Base-by-base conservation (phyloP, 1,140 invertebrate species). In the Hylyphantes graminicola region DNA sequence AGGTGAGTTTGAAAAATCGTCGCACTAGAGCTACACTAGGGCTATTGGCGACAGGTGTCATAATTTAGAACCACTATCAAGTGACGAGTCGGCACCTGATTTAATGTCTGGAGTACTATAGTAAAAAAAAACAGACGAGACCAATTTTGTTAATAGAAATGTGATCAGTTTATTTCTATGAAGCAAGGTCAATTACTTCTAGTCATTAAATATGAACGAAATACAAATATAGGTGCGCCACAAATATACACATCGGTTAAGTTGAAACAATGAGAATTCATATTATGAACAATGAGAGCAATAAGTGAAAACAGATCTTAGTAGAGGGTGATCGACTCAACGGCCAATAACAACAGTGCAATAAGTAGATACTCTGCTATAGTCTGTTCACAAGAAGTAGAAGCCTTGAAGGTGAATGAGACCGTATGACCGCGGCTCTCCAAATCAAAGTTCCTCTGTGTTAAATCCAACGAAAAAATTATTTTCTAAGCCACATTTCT, bases 141-240 rank as follows among this genome's bases (percentile, higher is more conserved):
- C 8, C 3, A 48, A 57, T 15, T 65, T 78, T 73, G 67, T 83
- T 74, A 83, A 83, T 83, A 83, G 80, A 83, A 83, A 83, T 35
- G 80, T 83, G 80, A 83, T 70, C 80, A 83, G 59, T 83, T 83
- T 75, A 74, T 83, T 74, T 83, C 80, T 83, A 83, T 65, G 80
- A 83, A 83, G 80, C 80, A 74, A 65, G 67, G 80, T 83, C 70
- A 83, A 74, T 83, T 53, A 83, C 68, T 83, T 51, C 80, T 83
- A 83, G 35, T 74, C 55, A 55, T 83, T 83, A 83, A 81, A 83
- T 35, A 35, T 64, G 80, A 83, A 83, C 61, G 68, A 73, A 83
- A 83, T 75, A 83, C 80, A 83, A 81, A 83, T 83, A 75, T 83
- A 64, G 57, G 80, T 83, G 80, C 80, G 57, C 70, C 80, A 83